phyloP scores from a whole-genome alignment of 2,113 vertebrate species.

The Polypterus senegalus region DNA sequence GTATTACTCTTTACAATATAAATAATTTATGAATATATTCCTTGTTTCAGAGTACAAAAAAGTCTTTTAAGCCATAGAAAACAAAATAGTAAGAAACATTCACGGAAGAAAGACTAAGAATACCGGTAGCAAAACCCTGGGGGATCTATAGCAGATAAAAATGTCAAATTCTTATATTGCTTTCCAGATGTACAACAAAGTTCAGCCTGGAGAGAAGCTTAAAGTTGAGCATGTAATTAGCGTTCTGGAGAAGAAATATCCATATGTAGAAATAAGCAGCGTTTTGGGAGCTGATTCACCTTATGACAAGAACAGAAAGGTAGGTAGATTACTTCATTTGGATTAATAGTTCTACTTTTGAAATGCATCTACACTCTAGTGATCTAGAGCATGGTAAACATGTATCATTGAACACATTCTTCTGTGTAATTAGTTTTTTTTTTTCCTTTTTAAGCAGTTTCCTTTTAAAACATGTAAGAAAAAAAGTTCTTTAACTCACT shows the following conservation, averaged over 20 bases:
- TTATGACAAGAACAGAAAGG: conserved; percentile 87
- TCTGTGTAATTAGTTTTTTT: no score
- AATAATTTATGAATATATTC: no score
- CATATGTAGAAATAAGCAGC: conserved; percentile 77
- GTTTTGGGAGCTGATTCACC: conserved; percentile 76
- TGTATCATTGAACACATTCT: no score
- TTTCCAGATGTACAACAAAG: conserved; percentile 73
- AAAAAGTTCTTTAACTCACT: no score
- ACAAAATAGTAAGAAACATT: no score
- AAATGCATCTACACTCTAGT: background rate
- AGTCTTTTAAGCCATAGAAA: no score
- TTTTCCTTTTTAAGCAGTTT: no score
- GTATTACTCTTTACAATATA: conserved; percentile 22
- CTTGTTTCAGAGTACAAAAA: no score
- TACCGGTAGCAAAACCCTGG: no score
- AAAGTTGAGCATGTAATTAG: conserved; percentile 76
- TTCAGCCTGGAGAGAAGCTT: conserved; percentile 62
- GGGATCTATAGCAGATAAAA: no score
- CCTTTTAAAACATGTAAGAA: no score
- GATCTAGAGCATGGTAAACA: background rate
- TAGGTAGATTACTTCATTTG: conserved; percentile 28
- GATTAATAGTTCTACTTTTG: background rate
- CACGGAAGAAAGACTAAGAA: no score
- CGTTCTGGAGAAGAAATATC: conserved; percentile 80
- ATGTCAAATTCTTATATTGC: background rate